Percentiles rank a stretch among this genome's conserved stretches.
Evolutionary conservation across 2,113 vertebrate species (phyloP).

Genomic region (Isichthys henryi): DNA sequence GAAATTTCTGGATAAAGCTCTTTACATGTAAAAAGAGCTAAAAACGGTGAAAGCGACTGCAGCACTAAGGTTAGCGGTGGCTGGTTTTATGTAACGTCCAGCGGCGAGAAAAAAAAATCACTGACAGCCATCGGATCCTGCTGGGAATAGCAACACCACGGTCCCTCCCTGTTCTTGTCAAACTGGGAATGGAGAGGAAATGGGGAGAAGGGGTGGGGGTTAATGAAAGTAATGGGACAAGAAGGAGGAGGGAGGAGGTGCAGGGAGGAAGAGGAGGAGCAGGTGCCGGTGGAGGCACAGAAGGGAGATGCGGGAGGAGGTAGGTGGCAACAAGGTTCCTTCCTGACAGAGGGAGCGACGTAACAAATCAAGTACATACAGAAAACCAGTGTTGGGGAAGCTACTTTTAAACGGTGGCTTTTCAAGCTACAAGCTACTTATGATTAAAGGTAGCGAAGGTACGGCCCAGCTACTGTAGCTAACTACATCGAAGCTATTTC

Average conservation of each 20-base stretch:
- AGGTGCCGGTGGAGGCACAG: neutral
- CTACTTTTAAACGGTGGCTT: too few relatives aligned
- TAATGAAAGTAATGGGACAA: neutral
- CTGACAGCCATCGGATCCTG: neutral
- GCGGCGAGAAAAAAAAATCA: neutral
- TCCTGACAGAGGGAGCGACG: neutral
- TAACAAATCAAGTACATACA: neutral
- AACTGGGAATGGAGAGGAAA: neutral
- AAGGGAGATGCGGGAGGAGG: neutral
- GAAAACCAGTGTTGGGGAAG: neutral
- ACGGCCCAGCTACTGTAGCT: too few relatives aligned
- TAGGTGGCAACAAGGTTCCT: neutral
- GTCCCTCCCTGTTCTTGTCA: neutral
- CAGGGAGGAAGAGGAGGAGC: conserved; percentile 14
- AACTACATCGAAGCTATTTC: too few relatives aligned
- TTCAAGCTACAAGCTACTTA: too few relatives aligned
- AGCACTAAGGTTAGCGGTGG: neutral
- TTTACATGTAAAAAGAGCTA: neutral
- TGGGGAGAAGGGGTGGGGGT: neutral
- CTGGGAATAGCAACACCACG: conserved; percentile 6
- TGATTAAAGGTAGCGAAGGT: too few relatives aligned
- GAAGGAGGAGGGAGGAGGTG: neutral
- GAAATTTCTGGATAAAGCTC: neutral
- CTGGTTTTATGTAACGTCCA: neutral
- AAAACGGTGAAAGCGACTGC: neutral